A percentile compares a stretch with the other conserved stretches of the same genome.
phyloP scores from a whole-genome alignment of 2,888 invertebrate species.

The Amblyjoppa fuscipennis region DNA sequence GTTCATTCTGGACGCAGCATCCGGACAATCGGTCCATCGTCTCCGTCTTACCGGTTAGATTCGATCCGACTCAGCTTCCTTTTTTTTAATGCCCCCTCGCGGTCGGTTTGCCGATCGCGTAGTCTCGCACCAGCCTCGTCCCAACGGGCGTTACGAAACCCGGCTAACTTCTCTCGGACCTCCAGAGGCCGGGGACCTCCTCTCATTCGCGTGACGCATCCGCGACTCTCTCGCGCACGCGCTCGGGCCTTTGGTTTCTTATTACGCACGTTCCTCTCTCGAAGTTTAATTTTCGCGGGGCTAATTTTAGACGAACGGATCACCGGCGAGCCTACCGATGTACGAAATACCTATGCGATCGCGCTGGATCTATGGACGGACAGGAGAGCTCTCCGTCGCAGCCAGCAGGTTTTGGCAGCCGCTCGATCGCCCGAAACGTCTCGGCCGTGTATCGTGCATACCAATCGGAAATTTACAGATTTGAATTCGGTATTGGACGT shows the following conservation, averaged over 20 bases:
- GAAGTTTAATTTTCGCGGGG: background rate
- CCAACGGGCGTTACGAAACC: conserved; percentile 23
- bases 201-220: conserved; percentile 54
- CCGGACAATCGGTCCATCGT: background rate
- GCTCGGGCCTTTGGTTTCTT: background rate
- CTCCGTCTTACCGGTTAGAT: background rate
- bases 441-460: conserved; percentile 74
- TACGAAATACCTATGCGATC: background rate
- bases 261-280: background rate
- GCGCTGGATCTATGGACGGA: conserved; percentile 63
- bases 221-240: conserved; percentile 11
- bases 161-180: background rate
- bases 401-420: conserved; percentile 60
- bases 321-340: background rate
- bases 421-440: conserved; percentile 50
- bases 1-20: background rate
- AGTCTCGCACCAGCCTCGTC: conserved; percentile 4
- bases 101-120: background rate
- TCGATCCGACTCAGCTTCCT: background rate
- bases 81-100: background rate
- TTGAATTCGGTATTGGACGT: conserved; percentile 76
- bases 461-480: conserved; percentile 79
- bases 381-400: conserved; percentile 9
- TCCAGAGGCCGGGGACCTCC: conserved; percentile 8
- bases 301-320: conserved; percentile 20